phyloP scores from a whole-genome alignment of 2,113 vertebrate genomes.

The Recurvirostra avosetta region DNA sequence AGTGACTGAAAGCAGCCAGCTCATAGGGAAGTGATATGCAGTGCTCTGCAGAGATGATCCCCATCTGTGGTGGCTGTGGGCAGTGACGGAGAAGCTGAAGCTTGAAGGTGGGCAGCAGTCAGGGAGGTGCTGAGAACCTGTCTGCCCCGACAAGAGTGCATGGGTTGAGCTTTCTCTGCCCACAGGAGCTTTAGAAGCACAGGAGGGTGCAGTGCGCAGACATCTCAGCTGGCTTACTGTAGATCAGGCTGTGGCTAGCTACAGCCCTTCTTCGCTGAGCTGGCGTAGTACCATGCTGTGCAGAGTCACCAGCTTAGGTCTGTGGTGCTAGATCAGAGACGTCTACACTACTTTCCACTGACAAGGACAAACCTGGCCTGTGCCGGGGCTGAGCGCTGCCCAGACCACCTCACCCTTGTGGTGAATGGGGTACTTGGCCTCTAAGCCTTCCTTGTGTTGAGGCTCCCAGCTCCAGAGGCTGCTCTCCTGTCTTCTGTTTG shows the following conservation, averaged over 20 bases:
- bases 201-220: not conserved
- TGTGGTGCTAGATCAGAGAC: not conserved
- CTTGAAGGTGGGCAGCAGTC: not conserved
- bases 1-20: not conserved
- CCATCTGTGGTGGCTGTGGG: not conserved
- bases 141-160: not conserved
- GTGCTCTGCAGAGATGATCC: not conserved
- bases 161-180: not conserved
- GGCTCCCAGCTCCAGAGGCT: no score
- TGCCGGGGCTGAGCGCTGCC: not conserved
- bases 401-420: not conserved
- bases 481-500: no score
- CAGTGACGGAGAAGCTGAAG: not conserved
- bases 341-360: not conserved
- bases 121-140: not conserved
- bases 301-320: not conserved
- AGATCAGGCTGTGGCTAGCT: not conserved
- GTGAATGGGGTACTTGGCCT: not conserved
- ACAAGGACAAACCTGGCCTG: no score
- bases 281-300: fast-evolving
- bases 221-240: not conserved
- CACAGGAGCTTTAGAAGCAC: not conserved
- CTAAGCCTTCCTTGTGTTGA: not conserved
- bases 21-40: not conserved
- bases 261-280: not conserved